Conservation (phyloP, 2,888 invertebrate species). For the Parascotia fuliginaria region DNA sequence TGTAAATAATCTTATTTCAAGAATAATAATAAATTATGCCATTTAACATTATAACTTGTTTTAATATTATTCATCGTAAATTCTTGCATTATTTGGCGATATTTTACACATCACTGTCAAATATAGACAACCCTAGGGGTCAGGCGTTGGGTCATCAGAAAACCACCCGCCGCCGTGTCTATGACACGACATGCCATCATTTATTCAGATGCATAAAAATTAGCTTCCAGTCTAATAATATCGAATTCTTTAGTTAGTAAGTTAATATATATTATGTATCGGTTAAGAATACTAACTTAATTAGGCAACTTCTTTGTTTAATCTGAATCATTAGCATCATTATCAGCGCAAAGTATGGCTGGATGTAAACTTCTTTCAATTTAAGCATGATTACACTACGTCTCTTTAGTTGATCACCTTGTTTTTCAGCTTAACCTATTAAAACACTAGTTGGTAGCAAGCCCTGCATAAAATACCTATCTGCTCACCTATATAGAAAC, state of each 20-base stretch:
- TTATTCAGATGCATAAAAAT: conserved; percentile 59
- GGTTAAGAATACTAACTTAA: too few relatives aligned
- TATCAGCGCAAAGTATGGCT: too few relatives aligned
- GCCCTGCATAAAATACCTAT: background rate
- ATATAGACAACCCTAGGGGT: conserved; percentile 59
- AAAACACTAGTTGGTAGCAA: background rate
- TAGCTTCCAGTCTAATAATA: conserved; percentile 27
- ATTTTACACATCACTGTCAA: conserved; percentile 36
- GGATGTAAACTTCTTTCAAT: too few relatives aligned
- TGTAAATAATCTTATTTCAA: too few relatives aligned
- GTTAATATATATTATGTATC: background rate
- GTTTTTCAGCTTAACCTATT: too few relatives aligned
- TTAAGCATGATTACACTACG: too few relatives aligned
- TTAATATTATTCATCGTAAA: background rate
- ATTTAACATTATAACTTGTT: too few relatives aligned
- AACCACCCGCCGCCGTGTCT: conserved; percentile 64
- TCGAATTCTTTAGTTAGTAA: background rate
- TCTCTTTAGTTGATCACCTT: too few relatives aligned
- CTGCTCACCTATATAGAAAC: conserved; percentile 4
- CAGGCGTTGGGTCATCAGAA: conserved; percentile 70
- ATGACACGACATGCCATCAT: conserved; percentile 65
- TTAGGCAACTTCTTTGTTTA: too few relatives aligned
- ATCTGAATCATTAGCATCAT: too few relatives aligned
- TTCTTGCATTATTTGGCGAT: background rate
- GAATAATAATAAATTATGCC: too few relatives aligned